Evolutionary conservation across 1,140 invertebrate genomes (phyloP).

Genomic region (Drosophila watanabei): DNA sequence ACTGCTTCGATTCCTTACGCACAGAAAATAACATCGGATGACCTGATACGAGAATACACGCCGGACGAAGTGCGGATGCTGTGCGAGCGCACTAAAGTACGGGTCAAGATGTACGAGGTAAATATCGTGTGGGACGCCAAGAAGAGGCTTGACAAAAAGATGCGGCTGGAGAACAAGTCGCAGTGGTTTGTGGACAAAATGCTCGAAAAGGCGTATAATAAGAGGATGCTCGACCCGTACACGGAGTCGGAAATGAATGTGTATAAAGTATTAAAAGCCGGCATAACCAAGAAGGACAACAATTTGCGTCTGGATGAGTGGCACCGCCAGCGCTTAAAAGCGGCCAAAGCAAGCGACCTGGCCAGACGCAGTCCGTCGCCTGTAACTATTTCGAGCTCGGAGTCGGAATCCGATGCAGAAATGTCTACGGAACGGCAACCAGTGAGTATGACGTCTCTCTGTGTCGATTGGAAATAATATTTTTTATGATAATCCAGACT

Average conservation of each 20-base stretch:
- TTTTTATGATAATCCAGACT: too few relatives aligned
- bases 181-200: constrained; percentile 43
- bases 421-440: neutral
- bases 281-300: constrained; percentile 45
- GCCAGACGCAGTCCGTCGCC: neutral
- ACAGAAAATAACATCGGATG: constrained; percentile 54
- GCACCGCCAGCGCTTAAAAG: neutral
- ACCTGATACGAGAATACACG: constrained; percentile 37
- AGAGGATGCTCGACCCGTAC: constrained; percentile 49
- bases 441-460: neutral
- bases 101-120: constrained; percentile 40
- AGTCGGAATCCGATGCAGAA: neutral
- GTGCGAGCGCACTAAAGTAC: constrained; percentile 51
- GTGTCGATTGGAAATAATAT: neutral
- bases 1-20: neutral
- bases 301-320: constrained; percentile 43
- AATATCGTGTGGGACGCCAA: constrained; percentile 62
- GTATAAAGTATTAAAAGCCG: constrained; percentile 7
- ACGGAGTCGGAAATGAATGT: neutral
- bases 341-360: neutral
- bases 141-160: constrained; percentile 19
- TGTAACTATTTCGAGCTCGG: too few relatives aligned
- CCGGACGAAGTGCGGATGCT: constrained; percentile 26
- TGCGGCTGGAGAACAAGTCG: constrained; percentile 36
- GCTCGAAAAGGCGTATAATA: constrained; percentile 40